Evolutionary conservation across 1,140 invertebrate species (phyloP), one percentile per base, ranked within the genome.

Genomic region (Bombus breviceps): DNA sequence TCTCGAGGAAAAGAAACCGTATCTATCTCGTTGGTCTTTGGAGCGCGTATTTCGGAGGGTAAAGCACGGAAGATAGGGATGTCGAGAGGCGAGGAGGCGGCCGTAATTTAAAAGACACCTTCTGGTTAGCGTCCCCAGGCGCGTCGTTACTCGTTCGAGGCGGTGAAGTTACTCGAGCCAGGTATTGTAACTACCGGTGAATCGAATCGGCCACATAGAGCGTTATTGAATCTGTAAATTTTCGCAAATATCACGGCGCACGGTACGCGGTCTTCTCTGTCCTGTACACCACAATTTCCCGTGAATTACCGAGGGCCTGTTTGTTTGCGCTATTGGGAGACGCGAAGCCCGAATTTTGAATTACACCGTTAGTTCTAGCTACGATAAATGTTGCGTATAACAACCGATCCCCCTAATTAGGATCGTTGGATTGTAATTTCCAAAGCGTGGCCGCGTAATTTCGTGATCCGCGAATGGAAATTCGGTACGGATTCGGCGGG

Each of bases 181-280:
- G 10, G 73, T 47, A 47, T 47, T 47, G 43, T 34, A 32, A 74
- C 47, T 53, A 34, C 8, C 25, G 25, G 47, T 53, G 47, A 53
- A 57, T 82, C 41, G 18, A n/a, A 77, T 69, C 15, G n/a, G 15
- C 47, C 18, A 22, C 47, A 22, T 22, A 22, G 4, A 2, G 22
- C 47, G 64, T 83, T 71, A 83, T 78, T 39, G 75, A 62, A 78
- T 84, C 74, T 47, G 66, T 78, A 78, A 84, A 84, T 84, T 84
- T 84, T 43, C 37, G 5, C 64, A 66, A 59, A 59, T 71, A 78
- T 84, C 75, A 28, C 25, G 37, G 59, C 2, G 0, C 25, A 8
- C 71, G 4, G n/a, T 53, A 8, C 47, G 8, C 47, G n/a, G 18
- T 53, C 47, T 53, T 53, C 47, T 22, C 47, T 53, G 43, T 9